phyloP scores from a whole-genome alignment of 1,140 invertebrate species.

The Cataglyphis hispanica region DNA sequence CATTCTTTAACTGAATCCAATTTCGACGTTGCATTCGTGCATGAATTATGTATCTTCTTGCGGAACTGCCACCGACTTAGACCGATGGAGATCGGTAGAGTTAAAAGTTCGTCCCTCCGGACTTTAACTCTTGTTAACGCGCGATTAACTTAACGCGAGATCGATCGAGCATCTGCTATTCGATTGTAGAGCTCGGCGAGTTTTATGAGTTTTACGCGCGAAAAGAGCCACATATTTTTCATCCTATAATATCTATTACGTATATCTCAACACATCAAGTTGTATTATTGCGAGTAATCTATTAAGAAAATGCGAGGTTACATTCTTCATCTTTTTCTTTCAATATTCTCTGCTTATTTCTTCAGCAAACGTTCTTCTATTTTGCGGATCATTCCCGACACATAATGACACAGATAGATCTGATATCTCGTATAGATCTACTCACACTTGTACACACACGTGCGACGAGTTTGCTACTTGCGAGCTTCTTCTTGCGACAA shows the following conservation, averaged over 20 bases:
- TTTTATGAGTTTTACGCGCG: background rate
- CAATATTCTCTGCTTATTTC: background rate
- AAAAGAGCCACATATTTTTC: background rate
- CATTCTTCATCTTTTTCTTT: no score
- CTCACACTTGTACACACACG: no score
- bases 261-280: background rate
- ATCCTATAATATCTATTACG: background rate
- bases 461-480: background rate
- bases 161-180: background rate
- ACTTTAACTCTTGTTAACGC: conserved; percentile 27
- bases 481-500: conserved; percentile 15
- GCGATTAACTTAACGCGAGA: conserved; percentile 13
- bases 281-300: background rate
- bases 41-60: conserved; percentile 62
- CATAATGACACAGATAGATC: conserved; percentile 8
- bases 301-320: background rate
- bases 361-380: background rate
- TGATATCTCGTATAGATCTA: background rate
- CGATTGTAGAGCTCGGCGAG: background rate
- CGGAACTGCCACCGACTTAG: background rate
- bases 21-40: conserved; percentile 44
- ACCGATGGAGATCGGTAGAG: background rate
- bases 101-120: conserved; percentile 23
- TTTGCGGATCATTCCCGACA: background rate
- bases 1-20: conserved; percentile 55